Base-by-base conservation (phyloP, 2,888 invertebrate species). In the Drosophila recens region DNA sequence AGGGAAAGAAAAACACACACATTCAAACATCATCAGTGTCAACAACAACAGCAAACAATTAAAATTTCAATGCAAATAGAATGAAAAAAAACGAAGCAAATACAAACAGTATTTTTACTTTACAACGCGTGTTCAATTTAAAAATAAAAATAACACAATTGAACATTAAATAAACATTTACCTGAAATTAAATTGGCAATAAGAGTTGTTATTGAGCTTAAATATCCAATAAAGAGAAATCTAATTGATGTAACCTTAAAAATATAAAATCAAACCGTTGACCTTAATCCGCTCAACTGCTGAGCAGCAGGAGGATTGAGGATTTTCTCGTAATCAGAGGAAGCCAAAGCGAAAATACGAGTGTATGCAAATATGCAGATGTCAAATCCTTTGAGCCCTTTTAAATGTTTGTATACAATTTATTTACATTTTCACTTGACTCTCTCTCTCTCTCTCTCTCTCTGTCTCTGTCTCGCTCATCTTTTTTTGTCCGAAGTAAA, bases 361-460 rank as follows among this genome's bases (percentile, higher is more conserved):
- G 30, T 64, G n/a, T 59, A 46, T 76, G 36, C 68, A 63, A 56
- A 43, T 52, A 56, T 74, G 59, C 58, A 67, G 43, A 66, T 66
- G 67, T 10, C 46, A 74, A 80, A 70, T 72, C 72, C 59, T 86
- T 80, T 86, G 81, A 80, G 80, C 57, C 58, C 51, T 57, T 67
- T 72, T 77, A 64, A 79, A 72, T 84, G 72, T 80, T 86, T 86
- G 79, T 45, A 72, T 61, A 72, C 77, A 72, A 82, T 79, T 73
- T 86, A 77, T 77, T 72, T 72, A 72, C 66, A 71, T 73, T 83
- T 72, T 17, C 54, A 59, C 61, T 70, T 69, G 43, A 23, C 49
- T 1, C 11, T 30, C 27, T 27, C 27, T 27, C 27, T 27, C 23
- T 23, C 23, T 23, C 23, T 23, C 23, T 23, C 20, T 20, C 27